Conservation (phyloP, 2,797 vertebrate genomes). For the Enteromius treurensis region DNA sequence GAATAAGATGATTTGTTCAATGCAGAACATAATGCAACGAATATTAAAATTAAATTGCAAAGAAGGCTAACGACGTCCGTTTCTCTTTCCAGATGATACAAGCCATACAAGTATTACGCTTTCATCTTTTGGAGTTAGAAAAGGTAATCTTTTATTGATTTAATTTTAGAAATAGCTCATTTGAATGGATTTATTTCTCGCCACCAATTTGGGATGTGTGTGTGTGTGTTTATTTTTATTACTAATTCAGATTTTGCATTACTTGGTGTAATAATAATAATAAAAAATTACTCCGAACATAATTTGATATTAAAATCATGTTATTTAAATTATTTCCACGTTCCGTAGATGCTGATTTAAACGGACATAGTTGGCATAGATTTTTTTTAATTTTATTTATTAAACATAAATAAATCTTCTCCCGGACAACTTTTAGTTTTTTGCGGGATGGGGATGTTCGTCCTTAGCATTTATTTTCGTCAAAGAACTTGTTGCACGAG, state of each 20-base stretch:
- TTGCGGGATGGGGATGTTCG: background rate
- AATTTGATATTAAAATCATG: background rate
- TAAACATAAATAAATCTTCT: background rate
- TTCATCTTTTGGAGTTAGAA: conserved; percentile 99
- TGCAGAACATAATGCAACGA: background rate
- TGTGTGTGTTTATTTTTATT: background rate
- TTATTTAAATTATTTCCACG: background rate
- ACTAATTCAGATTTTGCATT: background rate
- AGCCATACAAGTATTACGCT: conserved; percentile 99
- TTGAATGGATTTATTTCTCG: background rate
- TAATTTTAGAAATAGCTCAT: background rate
- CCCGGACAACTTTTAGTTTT: background rate
- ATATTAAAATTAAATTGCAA: background rate
- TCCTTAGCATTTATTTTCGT: conserved; percentile 66
- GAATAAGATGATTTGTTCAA: conserved; percentile 39
- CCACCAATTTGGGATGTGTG: background rate
- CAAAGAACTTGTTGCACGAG: conserved; percentile 92
- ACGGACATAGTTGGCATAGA: background rate
- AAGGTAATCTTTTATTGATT: conserved; percentile 85
- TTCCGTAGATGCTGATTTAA: background rate
- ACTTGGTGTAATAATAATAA: background rate
- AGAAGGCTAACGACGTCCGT: background rate
- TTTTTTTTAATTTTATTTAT: background rate
- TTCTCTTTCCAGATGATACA: conserved; percentile 94
- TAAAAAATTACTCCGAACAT: background rate